phyloP scores from a whole-genome alignment of 2,113 vertebrate genomes.

The Diadophis punctatus region DNA sequence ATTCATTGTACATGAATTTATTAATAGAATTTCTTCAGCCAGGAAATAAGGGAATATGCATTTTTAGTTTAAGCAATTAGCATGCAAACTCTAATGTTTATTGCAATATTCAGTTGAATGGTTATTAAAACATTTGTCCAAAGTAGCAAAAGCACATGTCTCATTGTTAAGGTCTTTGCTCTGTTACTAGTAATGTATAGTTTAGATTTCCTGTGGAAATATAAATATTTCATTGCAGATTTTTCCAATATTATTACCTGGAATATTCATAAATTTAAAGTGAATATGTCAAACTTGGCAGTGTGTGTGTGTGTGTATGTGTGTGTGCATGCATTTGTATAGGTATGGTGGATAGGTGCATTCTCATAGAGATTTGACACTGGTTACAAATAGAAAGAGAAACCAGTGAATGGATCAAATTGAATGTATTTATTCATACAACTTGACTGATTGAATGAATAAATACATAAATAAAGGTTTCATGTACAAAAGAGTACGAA shows the following conservation, averaged over 20 bases:
- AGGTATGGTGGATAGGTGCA: neutral
- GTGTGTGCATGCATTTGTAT: neutral
- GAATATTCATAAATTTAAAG: neutral
- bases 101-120: neutral
- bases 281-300: constrained; percentile 11
- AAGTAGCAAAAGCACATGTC: neutral
- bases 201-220: neutral
- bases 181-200: rapidly evolving
- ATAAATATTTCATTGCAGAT: neutral
- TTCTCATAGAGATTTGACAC: neutral
- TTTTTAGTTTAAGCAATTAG: constrained; percentile 10
- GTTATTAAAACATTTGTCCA: neutral
- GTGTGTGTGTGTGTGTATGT: neutral
- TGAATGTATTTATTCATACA: neutral
- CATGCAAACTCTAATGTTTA: neutral
- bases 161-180: neutral
- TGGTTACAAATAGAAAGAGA: constrained; percentile 1
- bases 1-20: neutral
- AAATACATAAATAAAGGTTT: neutral
- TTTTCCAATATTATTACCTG: neutral
- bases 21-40: neutral
- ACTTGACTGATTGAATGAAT: neutral
- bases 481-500: neutral
- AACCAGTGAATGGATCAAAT: neutral
- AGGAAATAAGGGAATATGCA: neutral